Conservation (phyloP, 2,113 vertebrate genomes). For the Piaya cayana region DNA sequence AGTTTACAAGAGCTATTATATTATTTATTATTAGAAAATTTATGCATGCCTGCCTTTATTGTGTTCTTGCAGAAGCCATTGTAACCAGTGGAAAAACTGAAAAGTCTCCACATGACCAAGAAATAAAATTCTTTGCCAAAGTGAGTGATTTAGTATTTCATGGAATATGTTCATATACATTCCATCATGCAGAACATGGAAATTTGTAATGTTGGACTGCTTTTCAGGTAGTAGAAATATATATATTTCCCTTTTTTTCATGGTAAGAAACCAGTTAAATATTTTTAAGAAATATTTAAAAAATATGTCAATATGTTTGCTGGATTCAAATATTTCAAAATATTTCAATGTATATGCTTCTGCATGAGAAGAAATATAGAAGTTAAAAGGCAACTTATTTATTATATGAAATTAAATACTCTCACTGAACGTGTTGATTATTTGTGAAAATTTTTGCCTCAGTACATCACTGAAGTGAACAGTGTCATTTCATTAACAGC, state of each 20-base stretch:
- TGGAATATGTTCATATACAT: not conserved
- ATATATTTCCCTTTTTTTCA: not conserved
- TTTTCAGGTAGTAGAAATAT: not conserved
- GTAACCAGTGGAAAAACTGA: conserved; percentile 93
- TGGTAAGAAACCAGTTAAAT: not conserved
- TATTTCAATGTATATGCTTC: not conserved
- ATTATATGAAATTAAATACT: not conserved
- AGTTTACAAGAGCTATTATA: not conserved
- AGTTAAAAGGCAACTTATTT: not conserved
- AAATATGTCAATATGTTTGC: not conserved
- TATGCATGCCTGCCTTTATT: not conserved
- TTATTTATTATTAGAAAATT: not conserved
- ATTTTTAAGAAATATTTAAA: not conserved
- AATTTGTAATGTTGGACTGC: not conserved
- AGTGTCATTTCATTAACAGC: not conserved
- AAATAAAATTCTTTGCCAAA: conserved; percentile 99
- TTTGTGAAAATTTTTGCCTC: not conserved
- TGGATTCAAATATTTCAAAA: not conserved
- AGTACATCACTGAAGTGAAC: not conserved
- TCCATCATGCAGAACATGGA: not conserved
- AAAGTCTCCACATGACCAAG: conserved; percentile 93
- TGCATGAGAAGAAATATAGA: not conserved
- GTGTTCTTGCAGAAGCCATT: conserved; percentile 86
- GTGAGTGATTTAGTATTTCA: conserved; percentile 71
- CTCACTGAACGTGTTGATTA: not conserved